phyloP scores from a whole-genome alignment of 2,797 vertebrate species.

The Aulostomus chinensis region DNA sequence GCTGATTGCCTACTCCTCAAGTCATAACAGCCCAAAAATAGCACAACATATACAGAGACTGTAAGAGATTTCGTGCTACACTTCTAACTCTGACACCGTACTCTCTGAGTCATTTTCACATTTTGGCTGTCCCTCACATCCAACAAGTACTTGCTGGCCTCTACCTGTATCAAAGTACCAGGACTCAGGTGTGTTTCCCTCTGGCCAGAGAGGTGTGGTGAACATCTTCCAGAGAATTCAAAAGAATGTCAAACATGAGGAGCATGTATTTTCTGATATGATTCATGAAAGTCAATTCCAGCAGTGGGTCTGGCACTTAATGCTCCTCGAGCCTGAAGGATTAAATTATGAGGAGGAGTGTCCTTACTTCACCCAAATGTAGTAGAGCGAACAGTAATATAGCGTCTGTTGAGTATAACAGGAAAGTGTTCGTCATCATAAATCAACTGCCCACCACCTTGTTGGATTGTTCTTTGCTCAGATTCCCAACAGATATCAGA shows the following conservation, averaged over 20 bases:
- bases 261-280: too few relatives aligned
- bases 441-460: not conserved
- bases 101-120: conserved; percentile 12
- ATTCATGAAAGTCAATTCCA: conserved; percentile 33
- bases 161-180: not conserved
- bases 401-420: too few relatives aligned
- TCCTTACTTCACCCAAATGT: too few relatives aligned
- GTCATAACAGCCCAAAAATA: conserved; percentile 40
- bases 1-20: conserved; percentile 18
- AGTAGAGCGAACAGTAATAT: too few relatives aligned
- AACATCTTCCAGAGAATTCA: conserved; percentile 22
- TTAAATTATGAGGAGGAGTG: too few relatives aligned
- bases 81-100: not conserved
- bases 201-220: conserved; percentile 31
- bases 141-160: conserved; percentile 61
- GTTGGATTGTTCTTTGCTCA: too few relatives aligned
- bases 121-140: conserved; percentile 13
- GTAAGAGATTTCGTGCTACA: not conserved
- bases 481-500: not conserved
- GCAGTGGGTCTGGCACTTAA: not conserved
- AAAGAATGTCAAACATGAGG: conserved; percentile 57
- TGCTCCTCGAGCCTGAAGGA: too few relatives aligned
- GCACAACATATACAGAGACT: conserved; percentile 16
- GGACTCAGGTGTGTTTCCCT: conserved; percentile 36
- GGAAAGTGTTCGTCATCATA: too few relatives aligned